Evolutionary conservation across 2,888 invertebrate species (phyloP).

Genomic region (Gibbula magus): DNA sequence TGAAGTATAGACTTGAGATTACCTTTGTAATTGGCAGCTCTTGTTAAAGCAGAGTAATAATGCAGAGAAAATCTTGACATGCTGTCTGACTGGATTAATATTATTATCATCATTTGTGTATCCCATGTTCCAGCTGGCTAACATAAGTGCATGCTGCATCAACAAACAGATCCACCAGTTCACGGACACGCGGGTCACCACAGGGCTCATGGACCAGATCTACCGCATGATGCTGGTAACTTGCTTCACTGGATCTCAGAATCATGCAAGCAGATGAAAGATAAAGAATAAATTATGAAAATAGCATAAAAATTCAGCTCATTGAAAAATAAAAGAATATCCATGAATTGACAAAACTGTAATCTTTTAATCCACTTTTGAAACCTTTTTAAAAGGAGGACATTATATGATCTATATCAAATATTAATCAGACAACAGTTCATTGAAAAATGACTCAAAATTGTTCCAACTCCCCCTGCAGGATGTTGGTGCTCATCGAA

Average conservation of each 20-base stretch:
- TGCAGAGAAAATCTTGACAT: no score
- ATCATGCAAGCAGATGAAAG: background rate
- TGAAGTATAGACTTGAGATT: no score
- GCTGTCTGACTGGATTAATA: no score
- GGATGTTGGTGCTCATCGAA: conserved; percentile 55
- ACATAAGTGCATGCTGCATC: conserved; percentile 61
- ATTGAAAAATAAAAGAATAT: background rate
- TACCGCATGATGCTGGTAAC: conserved; percentile 61
- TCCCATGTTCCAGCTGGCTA: conserved; percentile 52
- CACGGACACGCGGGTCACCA: conserved; percentile 60
- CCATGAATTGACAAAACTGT: no score
- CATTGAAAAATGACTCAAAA: no score
- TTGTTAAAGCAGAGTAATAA: no score
- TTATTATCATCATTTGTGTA: no score
- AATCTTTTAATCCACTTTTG: background rate
- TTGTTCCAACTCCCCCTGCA: conserved; percentile 32
- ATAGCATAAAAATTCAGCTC: background rate
- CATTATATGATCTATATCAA: background rate
- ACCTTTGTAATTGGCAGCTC: no score
- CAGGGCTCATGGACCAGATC: conserved; percentile 57
- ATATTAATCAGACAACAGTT: background rate
- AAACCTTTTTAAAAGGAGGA: background rate
- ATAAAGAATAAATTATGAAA: background rate
- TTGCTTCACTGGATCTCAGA: background rate
- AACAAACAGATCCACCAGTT: conserved; percentile 60